Base-by-base conservation (phyloP, 2,888 invertebrate genomes). In the Drosophila meridionalis region DNA sequence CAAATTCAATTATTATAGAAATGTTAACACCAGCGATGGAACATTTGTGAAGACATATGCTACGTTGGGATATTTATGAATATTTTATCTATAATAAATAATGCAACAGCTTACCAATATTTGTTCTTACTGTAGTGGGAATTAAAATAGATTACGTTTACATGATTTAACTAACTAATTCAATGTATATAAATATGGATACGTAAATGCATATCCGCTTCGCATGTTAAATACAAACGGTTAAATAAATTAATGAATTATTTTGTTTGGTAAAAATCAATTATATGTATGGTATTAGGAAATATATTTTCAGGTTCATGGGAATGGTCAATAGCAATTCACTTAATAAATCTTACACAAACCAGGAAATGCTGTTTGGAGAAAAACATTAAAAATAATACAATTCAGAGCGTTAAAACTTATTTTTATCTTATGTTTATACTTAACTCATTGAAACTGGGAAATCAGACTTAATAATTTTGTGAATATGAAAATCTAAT, bases 11-110 rank as follows among this genome's bases (percentile, higher is more conserved):
- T 12, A 93, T 94, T 95, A 89, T 95, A 97, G 97, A 94, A 97
- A 96, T 94, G 88, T 92, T 30, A 96, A 96, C 94, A 96, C 96
- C 94, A 96, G 96, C 94, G 97, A 97, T 94, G 95, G 96, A 93
- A 96, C 97, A 93, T 98, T 97, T 95, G 97, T 97, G 94, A 98
- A 98, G 95, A 98, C 97, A 92, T 98, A 98, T 94, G 97, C 97
- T 93, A 98, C 97, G 90, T 95, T 98, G 94, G 98, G 98, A 94
- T 98, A 98, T 94, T 96, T 98, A 94, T 98, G 96, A 96, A 92
- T 88, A 83, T 89, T 20, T 20, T 20, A 86, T 69, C 78, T 78
- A 74, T 62, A 55, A 79, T 64, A 83, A 83, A 82, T 81, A 88
- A 80, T 28, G 53, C 38, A 30, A 38, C 66, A 66, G 26, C 36